Percentiles rank a stretch among this genome's conserved stretches.
These are phyloP conservation scores for Esperia sulphurella DNA, from an alignment of 2,888 invertebrate species.

Conservation along the genomic window DNA sequence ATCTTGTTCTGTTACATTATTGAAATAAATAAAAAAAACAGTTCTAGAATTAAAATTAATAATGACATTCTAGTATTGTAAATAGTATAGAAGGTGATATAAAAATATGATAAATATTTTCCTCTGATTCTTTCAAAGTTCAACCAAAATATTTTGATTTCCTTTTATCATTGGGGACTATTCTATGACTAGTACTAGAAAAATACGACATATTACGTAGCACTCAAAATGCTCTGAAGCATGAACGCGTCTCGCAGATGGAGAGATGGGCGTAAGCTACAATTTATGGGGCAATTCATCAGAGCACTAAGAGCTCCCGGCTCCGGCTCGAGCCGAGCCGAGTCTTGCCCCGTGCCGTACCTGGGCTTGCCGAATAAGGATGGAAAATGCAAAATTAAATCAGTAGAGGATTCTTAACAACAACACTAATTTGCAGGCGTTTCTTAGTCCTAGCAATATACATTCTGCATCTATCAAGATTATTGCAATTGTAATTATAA, in stretches of 20 bases:
- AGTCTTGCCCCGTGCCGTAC: neutral
- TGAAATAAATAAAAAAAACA: no score
- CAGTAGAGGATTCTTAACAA: conserved; percentile 1
- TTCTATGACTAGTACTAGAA: conserved; percentile 14
- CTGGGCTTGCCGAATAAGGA: conserved; percentile 4
- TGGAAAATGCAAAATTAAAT: conserved; percentile 8
- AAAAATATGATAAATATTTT: neutral
- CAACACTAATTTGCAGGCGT: conserved; percentile 5
- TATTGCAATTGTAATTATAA: no score
- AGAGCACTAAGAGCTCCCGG: conserved; percentile 35
- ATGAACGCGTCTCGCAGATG: conserved; percentile 26
- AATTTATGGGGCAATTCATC: conserved; percentile 55
- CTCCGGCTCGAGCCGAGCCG: neutral
- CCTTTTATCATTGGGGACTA: neutral
- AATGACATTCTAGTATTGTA: no score
- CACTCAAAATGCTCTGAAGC: conserved; percentile 34
- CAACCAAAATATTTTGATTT: neutral
- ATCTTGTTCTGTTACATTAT: no score
- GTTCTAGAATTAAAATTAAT: no score
- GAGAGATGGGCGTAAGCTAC: conserved; percentile 37
- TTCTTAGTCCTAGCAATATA: neutral
- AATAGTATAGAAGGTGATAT: neutral
- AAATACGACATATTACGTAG: conserved; percentile 27
- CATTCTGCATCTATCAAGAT: no score
- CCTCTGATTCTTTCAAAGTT: neutral